These are phyloP conservation scores for Embidobia sp. DNA, from an alignment of 2,888 invertebrate genomes.

Conservation along the genomic window DNA sequence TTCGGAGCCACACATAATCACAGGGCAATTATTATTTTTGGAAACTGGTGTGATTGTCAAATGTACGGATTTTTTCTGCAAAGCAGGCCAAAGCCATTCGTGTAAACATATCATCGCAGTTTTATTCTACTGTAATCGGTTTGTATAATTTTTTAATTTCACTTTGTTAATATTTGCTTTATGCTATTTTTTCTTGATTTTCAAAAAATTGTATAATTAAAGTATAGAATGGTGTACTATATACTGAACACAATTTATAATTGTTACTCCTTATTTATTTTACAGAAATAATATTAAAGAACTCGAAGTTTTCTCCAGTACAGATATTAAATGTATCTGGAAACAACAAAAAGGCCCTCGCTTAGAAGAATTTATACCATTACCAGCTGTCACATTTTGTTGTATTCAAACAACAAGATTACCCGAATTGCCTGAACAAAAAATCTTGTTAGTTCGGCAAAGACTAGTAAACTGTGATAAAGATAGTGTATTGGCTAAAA, in stretches of 20 bases:
- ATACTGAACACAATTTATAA: background rate
- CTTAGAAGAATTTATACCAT: constrained; percentile 14
- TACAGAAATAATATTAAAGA: background rate
- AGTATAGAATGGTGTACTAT: too few relatives aligned
- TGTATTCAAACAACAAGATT: too few relatives aligned
- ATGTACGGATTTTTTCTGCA: too few relatives aligned
- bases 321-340: constrained; percentile 19
- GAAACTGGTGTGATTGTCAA: too few relatives aligned
- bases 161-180: background rate
- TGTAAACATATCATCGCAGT: constrained; percentile 10
- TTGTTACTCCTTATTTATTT: constrained; percentile 1
- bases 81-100: constrained; percentile 2
- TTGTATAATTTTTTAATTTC: background rate
- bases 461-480: background rate
- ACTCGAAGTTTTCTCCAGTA: constrained; percentile 12
- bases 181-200: too few relatives aligned
- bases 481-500: constrained; percentile 4
- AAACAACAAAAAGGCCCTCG: constrained; percentile 12
- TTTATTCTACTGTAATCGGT: constrained; percentile 17
- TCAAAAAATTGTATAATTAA: too few relatives aligned
- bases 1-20: too few relatives aligned
- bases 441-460: background rate
- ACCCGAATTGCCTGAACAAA: background rate
- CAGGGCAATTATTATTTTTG: too few relatives aligned
- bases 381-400: constrained; percentile 20